Evolutionary conservation across 2,888 invertebrate species (phyloP), one percentile per base, ranked within the genome.

Genomic region (Caenorhabditis panamensis): DNA sequence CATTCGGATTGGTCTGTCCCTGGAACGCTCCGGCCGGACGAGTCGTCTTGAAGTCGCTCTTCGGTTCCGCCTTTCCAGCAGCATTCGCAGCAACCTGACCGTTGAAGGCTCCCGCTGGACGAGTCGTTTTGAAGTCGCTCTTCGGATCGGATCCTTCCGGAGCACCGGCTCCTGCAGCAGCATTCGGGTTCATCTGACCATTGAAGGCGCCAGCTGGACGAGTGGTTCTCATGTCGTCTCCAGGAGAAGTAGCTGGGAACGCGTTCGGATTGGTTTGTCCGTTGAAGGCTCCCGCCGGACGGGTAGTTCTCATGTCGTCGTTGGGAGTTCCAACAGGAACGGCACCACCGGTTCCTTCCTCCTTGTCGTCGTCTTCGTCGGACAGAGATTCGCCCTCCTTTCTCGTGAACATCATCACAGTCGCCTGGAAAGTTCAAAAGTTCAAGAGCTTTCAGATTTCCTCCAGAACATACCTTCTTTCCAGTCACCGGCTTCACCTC

Each of bases 361-460:
- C 62, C 1, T 62, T 53, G 1, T 56, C 73, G 9, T 59, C 68
- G 1, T 68, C 67, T 26, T 64, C 64, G 20, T 73, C 73, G 26
- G 73, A 64, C 5, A 64, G 6, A 9, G 73, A 73, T 0, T 73
- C 73, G 11, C 58, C 64, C 11, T 73, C 73, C 18, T 64, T 64
- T 59, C 73, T 64, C 47, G n/a, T 58, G 59, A 73, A 59, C 58
- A 73, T 64, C 41, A 73, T 47, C 26, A 73, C 37, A 1, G 53
- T 73, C 8, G 73, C 26, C 72, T 72, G 36, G 11, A 72, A 58
- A n/a, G 22, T 28, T 36, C 28, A 18, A 31, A 31, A 31, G 5
- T 9, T 31, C 31, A 9, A 31, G 28, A 47, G n/a, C n/a, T n/a
- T n/a, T n/a, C n/a, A n/a, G n/a, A n/a, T n/a, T n/a, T n/a, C n/a